Evolutionary conservation across 2,797 vertebrate species (phyloP).

Genomic region (Hapalemur alaotrensis): DNA sequence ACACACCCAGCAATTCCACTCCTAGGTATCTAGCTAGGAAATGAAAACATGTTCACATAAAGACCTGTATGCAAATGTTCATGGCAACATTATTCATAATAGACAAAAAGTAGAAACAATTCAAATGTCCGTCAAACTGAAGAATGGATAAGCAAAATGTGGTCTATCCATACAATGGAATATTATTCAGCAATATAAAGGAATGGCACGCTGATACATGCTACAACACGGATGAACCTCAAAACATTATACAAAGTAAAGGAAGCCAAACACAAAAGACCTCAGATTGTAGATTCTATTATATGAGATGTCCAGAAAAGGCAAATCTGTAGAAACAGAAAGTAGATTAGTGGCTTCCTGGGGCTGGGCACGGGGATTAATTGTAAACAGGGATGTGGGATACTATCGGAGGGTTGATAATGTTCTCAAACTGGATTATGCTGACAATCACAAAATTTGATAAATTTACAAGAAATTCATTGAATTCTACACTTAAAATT

Average conservation of each 20-base stretch:
- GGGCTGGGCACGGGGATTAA: not conserved
- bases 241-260: constrained; percentile 5
- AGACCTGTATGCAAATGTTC: not conserved
- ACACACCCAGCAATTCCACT: not conserved
- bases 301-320: not conserved
- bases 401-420: not conserved
- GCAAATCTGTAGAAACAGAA: not conserved
- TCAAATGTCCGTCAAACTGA: not conserved
- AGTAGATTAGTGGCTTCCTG: not conserved
- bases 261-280: not conserved
- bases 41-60: constrained; percentile 12
- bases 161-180: not conserved
- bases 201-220: not conserved
- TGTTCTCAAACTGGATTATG: not conserved
- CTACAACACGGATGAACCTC: not conserved
- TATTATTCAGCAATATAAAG: not conserved
- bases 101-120: not conserved
- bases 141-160: not conserved
- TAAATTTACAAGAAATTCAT: not conserved
- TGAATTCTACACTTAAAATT: not conserved
- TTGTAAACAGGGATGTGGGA: not conserved
- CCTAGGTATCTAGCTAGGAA: not conserved
- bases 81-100: not conserved
- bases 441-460: not conserved
- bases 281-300: not conserved